Evolutionary conservation across 1,140 invertebrate species (phyloP), one percentile per base, ranked within the genome.

Genomic region (Aphaenogaster rudis): DNA sequence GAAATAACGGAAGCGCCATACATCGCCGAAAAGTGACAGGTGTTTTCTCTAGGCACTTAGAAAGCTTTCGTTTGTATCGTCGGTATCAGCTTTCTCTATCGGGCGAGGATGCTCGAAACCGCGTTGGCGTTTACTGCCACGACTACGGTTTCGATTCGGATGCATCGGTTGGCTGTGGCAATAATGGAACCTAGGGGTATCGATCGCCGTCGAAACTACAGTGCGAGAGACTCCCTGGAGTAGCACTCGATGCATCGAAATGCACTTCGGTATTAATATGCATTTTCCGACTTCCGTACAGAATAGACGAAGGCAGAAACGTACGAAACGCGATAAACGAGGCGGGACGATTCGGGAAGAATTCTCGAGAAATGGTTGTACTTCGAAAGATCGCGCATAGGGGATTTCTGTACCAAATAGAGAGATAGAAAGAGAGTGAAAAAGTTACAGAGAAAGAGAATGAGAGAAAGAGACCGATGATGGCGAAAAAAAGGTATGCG

Each of bases 281-380:
- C 69, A 84, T 81, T 88, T 90, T 79, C 28, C 28, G 28, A 28
- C 28, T 28, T 28, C 64, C 57, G 28, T 72, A 50, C 54, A 76
- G 76, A 77, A 82, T 66, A 80, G 78, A 79, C 36, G 45, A 90
- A 90, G 90, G 88, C 79, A 91, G 91, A 92, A 93, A 93, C 90
- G 92, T 92, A 94, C 91, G 91, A 93, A 94, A 92, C 87, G 91
- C 89, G 88, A 86, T 84, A 79, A 89, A 87, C 61, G 81, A 89
- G 72, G 69, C 42, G 79, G 69, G 52, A 82, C 72, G 76, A 61
- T 86, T 87, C 52, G 61, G 50, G 67, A 45, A 59, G 36, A 48
- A 66, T 64, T 69, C 67, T 78, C 71, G 36, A 45, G 48, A 71
- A 77, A 59, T 48, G 57, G 1, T 82, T 74, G 71, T 74, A 76